Evolutionary conservation across 2,113 vertebrate species (phyloP).

Genomic region (Istiophorus platypterus): DNA sequence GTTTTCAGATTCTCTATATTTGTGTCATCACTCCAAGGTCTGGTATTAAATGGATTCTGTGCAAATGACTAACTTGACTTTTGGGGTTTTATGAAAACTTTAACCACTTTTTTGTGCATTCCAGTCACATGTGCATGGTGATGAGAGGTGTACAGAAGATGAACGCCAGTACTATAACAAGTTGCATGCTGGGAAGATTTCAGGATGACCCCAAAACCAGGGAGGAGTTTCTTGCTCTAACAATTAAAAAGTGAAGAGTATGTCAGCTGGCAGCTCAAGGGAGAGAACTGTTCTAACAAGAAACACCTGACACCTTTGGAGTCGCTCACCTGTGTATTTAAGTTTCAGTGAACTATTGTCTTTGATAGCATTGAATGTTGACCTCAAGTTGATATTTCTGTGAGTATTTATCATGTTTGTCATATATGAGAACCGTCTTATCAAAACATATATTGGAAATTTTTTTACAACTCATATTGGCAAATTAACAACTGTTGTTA

Average conservation of each 20-base stretch:
- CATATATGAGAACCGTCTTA: not conserved
- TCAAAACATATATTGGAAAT: not conserved
- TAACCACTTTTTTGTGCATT: slow-evolving; percentile 7
- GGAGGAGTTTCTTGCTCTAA: slow-evolving; percentile 74
- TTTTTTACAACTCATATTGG: too few species aligned
- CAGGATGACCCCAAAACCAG: slow-evolving; percentile 77
- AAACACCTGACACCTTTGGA: not conserved
- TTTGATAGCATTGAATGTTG: not conserved
- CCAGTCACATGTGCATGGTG: slow-evolving; percentile 78
- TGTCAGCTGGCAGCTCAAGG: not conserved
- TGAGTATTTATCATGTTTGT: not conserved
- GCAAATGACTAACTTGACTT: not conserved
- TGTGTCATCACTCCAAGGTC: not conserved
- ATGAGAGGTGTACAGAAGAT: slow-evolving; percentile 82
- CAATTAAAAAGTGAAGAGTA: slow-evolving; percentile 57
- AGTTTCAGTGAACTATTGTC: not conserved
- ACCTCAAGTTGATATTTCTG: not conserved
- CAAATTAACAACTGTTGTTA: not conserved
- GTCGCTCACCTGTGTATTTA: not conserved
- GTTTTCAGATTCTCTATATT: not conserved
- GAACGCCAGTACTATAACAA: slow-evolving; percentile 74
- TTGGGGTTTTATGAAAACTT: not conserved
- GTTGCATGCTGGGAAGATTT: slow-evolving; percentile 76
- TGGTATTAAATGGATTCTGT: not conserved
- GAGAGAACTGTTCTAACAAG: not conserved